Evolutionary conservation across 2,888 invertebrate genomes (phyloP).

Genomic region (Vesta saturnalis): DNA sequence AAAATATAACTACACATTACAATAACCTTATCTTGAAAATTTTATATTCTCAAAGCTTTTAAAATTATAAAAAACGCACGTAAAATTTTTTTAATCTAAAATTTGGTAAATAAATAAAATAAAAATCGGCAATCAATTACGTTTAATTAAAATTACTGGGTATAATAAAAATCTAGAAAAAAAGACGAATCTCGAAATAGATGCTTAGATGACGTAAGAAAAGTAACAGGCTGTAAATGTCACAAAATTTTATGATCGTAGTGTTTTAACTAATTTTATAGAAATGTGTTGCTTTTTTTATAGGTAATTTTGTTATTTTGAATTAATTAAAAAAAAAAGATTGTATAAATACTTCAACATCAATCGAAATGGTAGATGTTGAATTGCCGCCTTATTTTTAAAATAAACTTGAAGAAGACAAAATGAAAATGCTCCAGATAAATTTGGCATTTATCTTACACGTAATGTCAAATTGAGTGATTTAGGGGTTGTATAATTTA

Average conservation of each 20-base stretch:
- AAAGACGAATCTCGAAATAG: background rate
- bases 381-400: background rate
- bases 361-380: background rate
- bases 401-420: too few relatives aligned
- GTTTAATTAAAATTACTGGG: background rate
- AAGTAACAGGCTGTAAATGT: background rate
- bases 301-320: background rate
- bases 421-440: conserved; percentile 17
- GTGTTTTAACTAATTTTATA: background rate
- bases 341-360: background rate
- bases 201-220: background rate
- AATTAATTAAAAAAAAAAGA: background rate
- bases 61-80: too few relatives aligned
- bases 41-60: too few relatives aligned
- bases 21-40: too few relatives aligned
- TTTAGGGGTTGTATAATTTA: conserved; percentile 36
- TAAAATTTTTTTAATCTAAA: too few relatives aligned
- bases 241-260: background rate
- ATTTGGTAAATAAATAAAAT: too few relatives aligned
- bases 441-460: conserved; percentile 15
- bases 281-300: background rate
- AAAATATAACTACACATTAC: too few relatives aligned
- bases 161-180: background rate
- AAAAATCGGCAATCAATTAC: too few relatives aligned
- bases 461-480: conserved; percentile 23